Conservation (phyloP, 2,113 vertebrate species). For the Rhynchomys soricoides region DNA sequence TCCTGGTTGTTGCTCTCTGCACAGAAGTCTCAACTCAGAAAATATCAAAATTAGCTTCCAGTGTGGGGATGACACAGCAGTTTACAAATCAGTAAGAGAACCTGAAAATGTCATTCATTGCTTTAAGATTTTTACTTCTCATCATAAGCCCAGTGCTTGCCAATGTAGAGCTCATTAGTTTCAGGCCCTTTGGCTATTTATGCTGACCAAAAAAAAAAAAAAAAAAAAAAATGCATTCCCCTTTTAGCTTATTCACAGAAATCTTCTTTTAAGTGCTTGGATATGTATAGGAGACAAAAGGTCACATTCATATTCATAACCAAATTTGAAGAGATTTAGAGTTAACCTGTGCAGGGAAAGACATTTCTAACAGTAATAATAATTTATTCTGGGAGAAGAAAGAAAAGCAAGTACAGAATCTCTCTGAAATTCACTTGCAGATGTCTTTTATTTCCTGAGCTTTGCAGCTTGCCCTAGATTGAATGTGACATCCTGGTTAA, state of each 20-base stretch:
- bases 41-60: conserved; percentile 9
- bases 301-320: conserved; percentile 65
- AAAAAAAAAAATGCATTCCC: background rate
- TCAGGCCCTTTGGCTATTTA: conserved; percentile 25
- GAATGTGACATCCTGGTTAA: background rate
- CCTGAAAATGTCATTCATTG: conserved; percentile 36
- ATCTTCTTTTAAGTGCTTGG: conserved; percentile 55
- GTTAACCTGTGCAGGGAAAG: background rate
- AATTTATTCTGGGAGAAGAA: conserved; percentile 9
- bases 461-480: background rate
- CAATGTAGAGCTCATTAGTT: conserved; percentile 30
- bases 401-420: background rate
- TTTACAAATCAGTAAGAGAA: conserved; percentile 30
- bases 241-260: conserved; percentile 68
- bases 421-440: conserved; percentile 6
- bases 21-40: conserved; percentile 33
- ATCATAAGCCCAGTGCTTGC: background rate
- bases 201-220: background rate
- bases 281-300: conserved; percentile 64
- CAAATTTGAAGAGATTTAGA: conserved; percentile 58
- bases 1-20: background rate
- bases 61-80: conserved; percentile 48
- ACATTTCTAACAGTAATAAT: conserved; percentile 28
- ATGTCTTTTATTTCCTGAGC: background rate
- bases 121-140: conserved; percentile 38